phyloP scores from a whole-genome alignment of 2,797 vertebrate genomes.

The Paedocypris micromegethes region DNA sequence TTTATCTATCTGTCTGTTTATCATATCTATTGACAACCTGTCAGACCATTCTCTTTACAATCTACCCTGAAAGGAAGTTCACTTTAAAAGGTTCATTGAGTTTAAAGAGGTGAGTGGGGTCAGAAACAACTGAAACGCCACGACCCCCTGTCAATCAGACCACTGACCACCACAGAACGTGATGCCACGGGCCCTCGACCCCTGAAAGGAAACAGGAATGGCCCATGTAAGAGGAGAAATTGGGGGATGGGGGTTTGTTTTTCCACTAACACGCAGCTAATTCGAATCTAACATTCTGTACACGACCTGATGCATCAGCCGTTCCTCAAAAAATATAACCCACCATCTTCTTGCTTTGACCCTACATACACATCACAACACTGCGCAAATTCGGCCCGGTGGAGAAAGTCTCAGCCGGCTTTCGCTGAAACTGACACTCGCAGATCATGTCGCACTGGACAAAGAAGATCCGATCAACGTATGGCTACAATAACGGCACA shows the following conservation, averaged over 20 bases:
- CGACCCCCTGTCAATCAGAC: slow-evolving; percentile 24
- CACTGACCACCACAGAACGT: slow-evolving; percentile 9
- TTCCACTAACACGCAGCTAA: slow-evolving; percentile 8
- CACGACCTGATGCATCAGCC: background rate
- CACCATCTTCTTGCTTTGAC: slow-evolving; percentile 7
- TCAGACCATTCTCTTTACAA: background rate
- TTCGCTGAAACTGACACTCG: slow-evolving; percentile 34
- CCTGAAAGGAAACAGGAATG: slow-evolving; percentile 25
- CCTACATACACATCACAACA: slow-evolving; percentile 14
- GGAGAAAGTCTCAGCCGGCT: slow-evolving; percentile 21
- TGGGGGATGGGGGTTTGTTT: slow-evolving; percentile 5
- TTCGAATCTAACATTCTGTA: slow-evolving; percentile 3
- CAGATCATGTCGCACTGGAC: slow-evolving; percentile 31
- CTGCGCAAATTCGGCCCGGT: slow-evolving; percentile 27
- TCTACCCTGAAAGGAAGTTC: slow-evolving; percentile 18
- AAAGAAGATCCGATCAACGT: slow-evolving; percentile 16
- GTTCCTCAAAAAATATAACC: background rate
- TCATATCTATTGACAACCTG: background rate
- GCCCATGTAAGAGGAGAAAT: slow-evolving; percentile 16
- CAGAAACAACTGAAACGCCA: slow-evolving; percentile 24
- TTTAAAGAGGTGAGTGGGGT: slow-evolving; percentile 20
- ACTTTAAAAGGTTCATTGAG: slow-evolving; percentile 13
- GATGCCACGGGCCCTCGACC: slow-evolving; percentile 29
- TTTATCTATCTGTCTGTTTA: background rate
- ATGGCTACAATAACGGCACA: background rate